Conservation (phyloP, 2,888 invertebrate species). For the Lottia gigantea region DNA sequence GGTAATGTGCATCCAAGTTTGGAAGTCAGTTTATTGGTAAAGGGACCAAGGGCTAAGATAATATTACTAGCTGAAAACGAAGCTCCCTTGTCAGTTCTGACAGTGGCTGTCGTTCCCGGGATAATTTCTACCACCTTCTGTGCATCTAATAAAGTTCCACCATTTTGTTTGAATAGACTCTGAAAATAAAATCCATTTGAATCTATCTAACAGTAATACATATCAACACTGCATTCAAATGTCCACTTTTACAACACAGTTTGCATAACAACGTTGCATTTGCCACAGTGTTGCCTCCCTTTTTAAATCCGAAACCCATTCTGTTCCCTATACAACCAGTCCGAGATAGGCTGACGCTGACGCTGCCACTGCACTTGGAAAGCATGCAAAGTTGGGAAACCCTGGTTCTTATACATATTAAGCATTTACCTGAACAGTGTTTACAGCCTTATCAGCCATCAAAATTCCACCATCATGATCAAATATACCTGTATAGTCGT, state of each 20-base stretch:
- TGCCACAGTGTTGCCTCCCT: no score
- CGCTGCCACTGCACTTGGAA: no score
- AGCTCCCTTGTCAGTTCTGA: constrained; percentile 41
- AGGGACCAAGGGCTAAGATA: constrained; percentile 63
- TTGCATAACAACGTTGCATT: no score
- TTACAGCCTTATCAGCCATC: constrained; percentile 54
- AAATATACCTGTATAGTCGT: constrained; percentile 39
- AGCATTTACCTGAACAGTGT: constrained; percentile 57
- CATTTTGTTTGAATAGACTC: constrained; percentile 45
- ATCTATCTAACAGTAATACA: neutral
- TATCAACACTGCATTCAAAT: no score
- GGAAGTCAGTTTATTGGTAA: constrained; percentile 52
- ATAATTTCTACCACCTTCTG: constrained; percentile 44
- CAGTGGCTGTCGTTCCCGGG: constrained; percentile 46
- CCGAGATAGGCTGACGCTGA: no score
- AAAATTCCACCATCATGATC: constrained; percentile 59
- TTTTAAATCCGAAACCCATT: no score
- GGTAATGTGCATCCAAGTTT: constrained; percentile 56
- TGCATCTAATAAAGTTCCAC: constrained; percentile 51
- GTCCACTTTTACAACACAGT: no score
- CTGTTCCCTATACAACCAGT: no score
- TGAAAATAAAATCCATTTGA: constrained; percentile 29
- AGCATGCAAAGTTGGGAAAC: no score
- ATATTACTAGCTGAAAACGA: constrained; percentile 46
- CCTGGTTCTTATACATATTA: no score